Conservation (phyloP, 2,113 vertebrate genomes). For the Atractosteus spatula region DNA sequence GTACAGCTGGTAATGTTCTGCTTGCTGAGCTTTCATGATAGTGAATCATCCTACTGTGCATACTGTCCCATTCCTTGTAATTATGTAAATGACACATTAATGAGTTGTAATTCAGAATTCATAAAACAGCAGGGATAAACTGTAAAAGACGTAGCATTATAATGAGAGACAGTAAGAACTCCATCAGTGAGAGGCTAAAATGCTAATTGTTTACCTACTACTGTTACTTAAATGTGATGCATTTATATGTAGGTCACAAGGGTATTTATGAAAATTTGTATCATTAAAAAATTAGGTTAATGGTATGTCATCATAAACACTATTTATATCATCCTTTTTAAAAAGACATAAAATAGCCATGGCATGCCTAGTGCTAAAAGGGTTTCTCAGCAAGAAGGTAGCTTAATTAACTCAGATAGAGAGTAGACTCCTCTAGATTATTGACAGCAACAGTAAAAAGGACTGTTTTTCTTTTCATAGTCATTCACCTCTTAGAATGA, state of each 20-base stretch:
- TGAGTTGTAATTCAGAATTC: slow-evolving; percentile 76
- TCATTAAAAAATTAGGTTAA: slow-evolving; percentile 47
- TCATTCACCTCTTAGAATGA: too few relatives aligned
- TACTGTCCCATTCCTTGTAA: slow-evolving; percentile 68
- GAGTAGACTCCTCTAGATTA: background rate
- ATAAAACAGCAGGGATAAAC: slow-evolving; percentile 74
- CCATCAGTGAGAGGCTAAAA: slow-evolving; percentile 56
- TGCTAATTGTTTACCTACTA: slow-evolving; percentile 73
- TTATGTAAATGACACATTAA: slow-evolving; percentile 79
- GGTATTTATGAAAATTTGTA: slow-evolving; percentile 52
- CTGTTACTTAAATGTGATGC: slow-evolving; percentile 61
- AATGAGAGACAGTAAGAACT: slow-evolving; percentile 58
- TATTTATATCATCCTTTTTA: slow-evolving; percentile 44
- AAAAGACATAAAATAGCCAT: slow-evolving; percentile 26
- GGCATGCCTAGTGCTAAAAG: slow-evolving; percentile 12
- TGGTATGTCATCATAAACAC: slow-evolving; percentile 43
- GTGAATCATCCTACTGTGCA: slow-evolving; percentile 58
- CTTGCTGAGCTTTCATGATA: slow-evolving; percentile 41
- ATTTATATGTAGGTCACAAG: slow-evolving; percentile 55
- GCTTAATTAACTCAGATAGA: slow-evolving; percentile 18
- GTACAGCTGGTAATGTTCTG: slow-evolving; percentile 25
- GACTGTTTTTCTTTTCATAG: too few relatives aligned
- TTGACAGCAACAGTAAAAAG: background rate
- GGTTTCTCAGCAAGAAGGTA: slow-evolving; percentile 1
- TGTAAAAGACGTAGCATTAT: slow-evolving; percentile 61